These are phyloP conservation scores for Condylostylus longicornis DNA, from an alignment of 1,140 invertebrate species.

Conservation along the genomic window DNA sequence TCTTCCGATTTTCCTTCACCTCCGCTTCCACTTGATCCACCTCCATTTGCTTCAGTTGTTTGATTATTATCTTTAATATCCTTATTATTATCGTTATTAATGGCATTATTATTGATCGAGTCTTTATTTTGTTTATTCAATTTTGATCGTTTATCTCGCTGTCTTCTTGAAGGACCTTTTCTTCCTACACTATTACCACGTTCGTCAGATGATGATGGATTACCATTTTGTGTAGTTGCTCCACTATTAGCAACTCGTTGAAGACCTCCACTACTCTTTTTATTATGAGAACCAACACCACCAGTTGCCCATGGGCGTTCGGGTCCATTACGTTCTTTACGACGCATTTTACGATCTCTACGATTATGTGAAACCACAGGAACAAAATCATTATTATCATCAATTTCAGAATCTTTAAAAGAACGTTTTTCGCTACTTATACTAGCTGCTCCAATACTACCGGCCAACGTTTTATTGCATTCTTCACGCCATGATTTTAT, in stretches of 20 bases:
- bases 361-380: constrained; percentile 35
- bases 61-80: constrained; percentile 20
- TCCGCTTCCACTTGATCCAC: constrained; percentile 11
- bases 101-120: constrained; percentile 22
- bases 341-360: constrained; percentile 34
- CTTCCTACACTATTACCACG: constrained; percentile 18
- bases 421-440: constrained; percentile 25
- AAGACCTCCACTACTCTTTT: neutral
- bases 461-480: constrained; percentile 19
- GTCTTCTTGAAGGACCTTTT: neutral
- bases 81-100: constrained; percentile 21
- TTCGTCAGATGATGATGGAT: constrained; percentile 5
- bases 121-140: constrained; percentile 25
- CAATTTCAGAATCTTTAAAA: constrained; percentile 25
- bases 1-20: constrained; percentile 7
- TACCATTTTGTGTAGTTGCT: constrained; percentile 5
- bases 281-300: neutral
- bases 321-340: constrained; percentile 23
- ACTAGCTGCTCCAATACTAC: constrained; percentile 6
- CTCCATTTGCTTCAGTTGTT: constrained; percentile 10
- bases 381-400: constrained; percentile 36
- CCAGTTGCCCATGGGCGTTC: constrained; percentile 10
- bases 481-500: constrained; percentile 30
- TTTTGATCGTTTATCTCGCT: constrained; percentile 9
- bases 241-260: constrained; percentile 8